phyloP scores from a whole-genome alignment of 2,113 vertebrate genomes.

The Falco punctatus region DNA sequence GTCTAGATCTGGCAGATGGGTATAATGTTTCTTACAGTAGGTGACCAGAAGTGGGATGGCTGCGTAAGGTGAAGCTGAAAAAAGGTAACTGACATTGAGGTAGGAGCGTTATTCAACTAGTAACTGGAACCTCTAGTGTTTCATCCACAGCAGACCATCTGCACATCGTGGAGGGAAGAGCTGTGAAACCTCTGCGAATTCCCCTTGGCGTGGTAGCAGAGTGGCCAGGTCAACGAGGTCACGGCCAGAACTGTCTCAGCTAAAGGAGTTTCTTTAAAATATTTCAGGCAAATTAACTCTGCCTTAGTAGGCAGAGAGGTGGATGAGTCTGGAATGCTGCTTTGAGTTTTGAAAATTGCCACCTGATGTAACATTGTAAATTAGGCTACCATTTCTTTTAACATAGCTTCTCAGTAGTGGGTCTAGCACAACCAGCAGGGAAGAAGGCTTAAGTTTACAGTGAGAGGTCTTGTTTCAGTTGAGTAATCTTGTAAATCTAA shows the following conservation, averaged over 20 bases:
- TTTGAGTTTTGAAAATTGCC: neutral
- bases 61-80: neutral
- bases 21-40: neutral
- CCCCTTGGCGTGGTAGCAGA: neutral
- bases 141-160: neutral
- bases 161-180: neutral
- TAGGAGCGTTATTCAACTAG: neutral
- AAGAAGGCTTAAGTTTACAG: neutral
- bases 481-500: neutral
- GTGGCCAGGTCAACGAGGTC: neutral
- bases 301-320: neutral
- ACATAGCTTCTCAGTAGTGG: neutral
- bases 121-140: neutral
- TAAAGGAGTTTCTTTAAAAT: neutral
- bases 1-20: neutral
- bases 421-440: neutral
- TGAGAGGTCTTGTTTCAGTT: neutral
- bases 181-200: neutral
- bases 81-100: neutral
- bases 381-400: neutral
- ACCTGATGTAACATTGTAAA: neutral
- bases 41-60: neutral
- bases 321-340: neutral
- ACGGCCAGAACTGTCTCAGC: neutral
- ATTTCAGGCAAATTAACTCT: neutral